Evolutionary conservation across 2,797 vertebrate genomes (phyloP), one percentile per base, ranked within the genome.

Genomic region (Brachymystax lenok): DNA sequence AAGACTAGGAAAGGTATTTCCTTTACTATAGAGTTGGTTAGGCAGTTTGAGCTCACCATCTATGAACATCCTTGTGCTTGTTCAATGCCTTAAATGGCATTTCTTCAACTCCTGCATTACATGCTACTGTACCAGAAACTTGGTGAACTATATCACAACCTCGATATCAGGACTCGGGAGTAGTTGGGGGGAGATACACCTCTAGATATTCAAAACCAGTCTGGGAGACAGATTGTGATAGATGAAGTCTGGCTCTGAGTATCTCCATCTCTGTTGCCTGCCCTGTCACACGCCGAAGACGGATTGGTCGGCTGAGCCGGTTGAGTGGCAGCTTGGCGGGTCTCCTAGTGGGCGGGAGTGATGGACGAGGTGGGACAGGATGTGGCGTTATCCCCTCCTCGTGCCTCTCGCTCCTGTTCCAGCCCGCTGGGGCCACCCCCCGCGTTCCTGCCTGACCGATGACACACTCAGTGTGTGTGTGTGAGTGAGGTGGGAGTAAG

Each of bases 331-430:
- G 87, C 74, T 82, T 75, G 82, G 79, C 83, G 51, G 89, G 78
- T 77, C 82, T 79, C 93, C 88, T 79, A 12, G 84, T 77, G 88
- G 78, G 87, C 76, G 3, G 63, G n/a, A 17, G 83, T 94, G 94
- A 95, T 70, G 92, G 91, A 95, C 86, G 93, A 95, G 88, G 77
- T 80, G 4, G 68, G 82, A 92, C 93, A 95, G 94, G 94, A 95
- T 94, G 92, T 88, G 19, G 84, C 79, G 52, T 84, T 86, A 79
- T 87, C 87, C 85, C 83, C 86, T 90, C 87, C 87, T 79, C 87
- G 85, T 84, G 69, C 80, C 86, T 86, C 86, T 82, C 79, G 81
- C 86, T 92, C 88, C 85, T 82, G 83, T 90, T 82, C 84, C 81
- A 79, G 79, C 83, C 82, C 86, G 84, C 86, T 1, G 68, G 78